Conservation (phyloP, 2,888 invertebrate genomes). For the Rotaria macrura region DNA sequence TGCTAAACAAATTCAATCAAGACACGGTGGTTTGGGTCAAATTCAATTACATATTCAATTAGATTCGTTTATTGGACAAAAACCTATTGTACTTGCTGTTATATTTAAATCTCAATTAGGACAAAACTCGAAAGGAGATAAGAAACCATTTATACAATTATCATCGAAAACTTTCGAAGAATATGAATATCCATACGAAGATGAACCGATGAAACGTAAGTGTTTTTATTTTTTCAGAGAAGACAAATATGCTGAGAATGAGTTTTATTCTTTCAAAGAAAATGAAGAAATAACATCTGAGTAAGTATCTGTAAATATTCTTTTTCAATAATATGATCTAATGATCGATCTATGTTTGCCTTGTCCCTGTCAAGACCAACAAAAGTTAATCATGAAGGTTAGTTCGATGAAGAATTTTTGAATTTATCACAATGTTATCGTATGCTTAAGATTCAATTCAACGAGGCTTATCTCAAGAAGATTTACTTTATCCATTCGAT, state of each 20-base stretch:
- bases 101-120: background rate
- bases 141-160: background rate
- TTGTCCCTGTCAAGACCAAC: background rate
- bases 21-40: background rate
- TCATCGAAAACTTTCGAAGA: background rate
- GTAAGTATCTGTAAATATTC: background rate
- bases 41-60: background rate
- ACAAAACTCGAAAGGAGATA: background rate
- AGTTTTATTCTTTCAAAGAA: background rate
- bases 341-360: background rate
- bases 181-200: background rate
- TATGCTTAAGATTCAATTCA: background rate
- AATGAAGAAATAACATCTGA: background rate
- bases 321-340: background rate
- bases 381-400: background rate
- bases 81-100: background rate
- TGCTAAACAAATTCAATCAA: background rate
- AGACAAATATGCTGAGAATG: background rate
- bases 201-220: background rate
- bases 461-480: conserved; percentile 5
- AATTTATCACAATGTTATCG: too few relatives aligned
- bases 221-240: background rate
- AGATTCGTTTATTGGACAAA: background rate
- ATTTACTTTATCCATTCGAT: conserved; percentile 13
- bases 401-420: background rate